Evolutionary conservation across 2,113 vertebrate genomes (phyloP).

Genomic region (Chelonoidis abingdonii): DNA sequence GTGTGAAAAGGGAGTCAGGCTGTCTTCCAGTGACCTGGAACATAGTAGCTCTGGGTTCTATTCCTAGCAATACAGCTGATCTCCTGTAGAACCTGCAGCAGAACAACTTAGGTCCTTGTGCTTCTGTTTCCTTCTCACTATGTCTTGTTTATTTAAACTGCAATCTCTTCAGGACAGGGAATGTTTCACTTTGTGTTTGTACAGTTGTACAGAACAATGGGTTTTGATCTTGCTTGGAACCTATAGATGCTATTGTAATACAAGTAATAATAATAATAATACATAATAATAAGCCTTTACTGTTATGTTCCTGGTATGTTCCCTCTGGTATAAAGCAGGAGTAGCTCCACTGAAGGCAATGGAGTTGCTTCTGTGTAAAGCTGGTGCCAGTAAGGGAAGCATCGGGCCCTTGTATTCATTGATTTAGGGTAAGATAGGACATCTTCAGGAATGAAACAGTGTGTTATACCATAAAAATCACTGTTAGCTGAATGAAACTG

Average conservation of each 20-base stretch:
- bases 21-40: neutral
- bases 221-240: neutral
- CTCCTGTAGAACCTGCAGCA: rapidly evolving
- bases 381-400: neutral
- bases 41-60: neutral
- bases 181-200: neutral
- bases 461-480: neutral
- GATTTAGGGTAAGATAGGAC: neutral
- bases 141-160: neutral
- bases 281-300: neutral
- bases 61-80: rapidly evolving
- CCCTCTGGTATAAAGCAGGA: neutral
- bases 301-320: neutral
- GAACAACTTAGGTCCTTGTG: neutral
- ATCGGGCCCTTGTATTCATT: neutral
- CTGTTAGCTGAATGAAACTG: neutral
- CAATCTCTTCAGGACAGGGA: neutral
- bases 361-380: neutral
- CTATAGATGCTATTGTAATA: neutral
- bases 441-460: neutral
- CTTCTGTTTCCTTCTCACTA: neutral
- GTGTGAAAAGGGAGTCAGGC: neutral
- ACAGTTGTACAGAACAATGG: neutral
- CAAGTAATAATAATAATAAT: neutral
- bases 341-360: neutral